Evolutionary conservation across 2,888 invertebrate genomes (phyloP).

Genomic region (Homarus gammarus): DNA sequence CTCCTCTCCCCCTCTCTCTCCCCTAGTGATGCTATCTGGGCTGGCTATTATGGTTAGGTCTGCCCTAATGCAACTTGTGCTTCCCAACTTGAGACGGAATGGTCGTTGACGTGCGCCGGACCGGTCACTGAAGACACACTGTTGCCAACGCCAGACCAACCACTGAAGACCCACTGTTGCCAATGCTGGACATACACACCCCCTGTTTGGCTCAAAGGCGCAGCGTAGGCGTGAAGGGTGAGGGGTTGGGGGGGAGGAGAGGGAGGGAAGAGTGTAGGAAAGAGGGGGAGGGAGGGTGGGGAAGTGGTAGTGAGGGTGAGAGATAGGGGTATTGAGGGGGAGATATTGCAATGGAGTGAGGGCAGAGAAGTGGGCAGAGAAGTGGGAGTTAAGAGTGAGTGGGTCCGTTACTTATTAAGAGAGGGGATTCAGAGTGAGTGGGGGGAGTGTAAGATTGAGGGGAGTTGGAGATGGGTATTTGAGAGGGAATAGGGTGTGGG

Average conservation of each 20-base stretch:
- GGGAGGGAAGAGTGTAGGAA: no score
- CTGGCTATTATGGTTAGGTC: constrained; percentile 23
- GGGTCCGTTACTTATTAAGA: no score
- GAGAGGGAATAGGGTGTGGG: no score
- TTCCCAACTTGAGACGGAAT: constrained; percentile 25
- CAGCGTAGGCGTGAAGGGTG: not conserved
- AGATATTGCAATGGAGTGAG: no score
- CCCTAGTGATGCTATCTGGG: constrained; percentile 35
- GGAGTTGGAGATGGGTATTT: no score
- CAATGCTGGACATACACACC: not conserved
- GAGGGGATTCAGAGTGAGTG: no score
- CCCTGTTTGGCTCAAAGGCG: not conserved
- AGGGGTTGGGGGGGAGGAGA: no score
- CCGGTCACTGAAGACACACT: constrained; percentile 12
- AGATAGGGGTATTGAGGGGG: no score
- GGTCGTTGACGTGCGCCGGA: constrained; percentile 24
- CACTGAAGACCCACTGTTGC: not conserved
- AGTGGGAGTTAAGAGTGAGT: no score
- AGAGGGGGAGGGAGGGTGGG: no score
- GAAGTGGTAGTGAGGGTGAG: no score
- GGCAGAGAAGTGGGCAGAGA: constrained; percentile 11
- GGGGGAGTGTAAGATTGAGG: no score
- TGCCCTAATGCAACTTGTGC: constrained; percentile 34
- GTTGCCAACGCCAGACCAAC: not conserved
- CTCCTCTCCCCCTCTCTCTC: not conserved